Evolutionary conservation across 2,888 invertebrate species (phyloP).

Genomic region (Scaptomyza tumidula): DNA sequence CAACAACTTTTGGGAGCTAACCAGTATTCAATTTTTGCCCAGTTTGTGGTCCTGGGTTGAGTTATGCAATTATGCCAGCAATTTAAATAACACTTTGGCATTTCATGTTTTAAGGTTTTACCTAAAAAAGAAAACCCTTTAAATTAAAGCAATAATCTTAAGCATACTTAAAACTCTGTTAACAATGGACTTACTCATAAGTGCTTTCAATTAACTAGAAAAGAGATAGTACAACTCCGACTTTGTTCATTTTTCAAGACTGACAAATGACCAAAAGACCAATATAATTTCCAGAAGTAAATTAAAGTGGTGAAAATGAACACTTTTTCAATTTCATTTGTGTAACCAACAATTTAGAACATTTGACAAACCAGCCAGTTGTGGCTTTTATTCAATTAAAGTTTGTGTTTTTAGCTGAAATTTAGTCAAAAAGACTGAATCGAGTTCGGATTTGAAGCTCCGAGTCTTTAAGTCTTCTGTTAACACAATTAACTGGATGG

Average conservation of each 20-base stretch:
- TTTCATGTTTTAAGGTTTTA: neutral
- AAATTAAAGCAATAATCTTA: neutral
- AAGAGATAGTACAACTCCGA: neutral
- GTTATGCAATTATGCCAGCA: neutral
- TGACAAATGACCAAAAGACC: slow-evolving; percentile 5
- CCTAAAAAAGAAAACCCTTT: neutral
- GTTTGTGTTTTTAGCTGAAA: slow-evolving; percentile 28
- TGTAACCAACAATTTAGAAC: too few species aligned
- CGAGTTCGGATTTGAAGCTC: too few species aligned
- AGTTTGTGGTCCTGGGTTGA: neutral
- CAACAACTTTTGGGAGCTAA: slow-evolving; percentile 28
- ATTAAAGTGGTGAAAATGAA: slow-evolving; percentile 21
- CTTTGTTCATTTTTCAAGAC: neutral
- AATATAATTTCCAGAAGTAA: neutral
- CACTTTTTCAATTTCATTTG: slow-evolving; percentile 23
- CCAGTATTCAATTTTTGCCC: slow-evolving; percentile 15
- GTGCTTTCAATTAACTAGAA: neutral
- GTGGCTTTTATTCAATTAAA: slow-evolving; percentile 39
- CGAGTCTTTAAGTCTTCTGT: neutral
- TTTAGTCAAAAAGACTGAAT: slow-evolving; percentile 10
- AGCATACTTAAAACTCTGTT: neutral
- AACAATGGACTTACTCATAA: too few species aligned
- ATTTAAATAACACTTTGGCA: neutral
- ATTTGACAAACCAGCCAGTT: too few species aligned
- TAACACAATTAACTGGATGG: too few species aligned